Evolutionary conservation across 2,888 invertebrate genomes (phyloP).

Genomic region (Ormia ochracea): DNA sequence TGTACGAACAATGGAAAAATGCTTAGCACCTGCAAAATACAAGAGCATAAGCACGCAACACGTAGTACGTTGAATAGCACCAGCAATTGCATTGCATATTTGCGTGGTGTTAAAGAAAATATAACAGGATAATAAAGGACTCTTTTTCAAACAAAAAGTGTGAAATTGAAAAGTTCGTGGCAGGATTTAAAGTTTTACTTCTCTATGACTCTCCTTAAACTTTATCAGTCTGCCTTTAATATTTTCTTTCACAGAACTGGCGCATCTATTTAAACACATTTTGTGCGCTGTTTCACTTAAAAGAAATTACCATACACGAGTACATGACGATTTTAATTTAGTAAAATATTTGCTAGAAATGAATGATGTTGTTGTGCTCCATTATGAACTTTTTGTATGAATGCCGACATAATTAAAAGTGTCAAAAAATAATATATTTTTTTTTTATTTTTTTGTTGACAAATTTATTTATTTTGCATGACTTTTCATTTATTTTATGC

Average conservation of each 20-base stretch:
- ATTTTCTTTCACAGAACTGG: neutral
- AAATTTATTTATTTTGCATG: conserved; percentile 51
- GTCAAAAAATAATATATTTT: too few relatives aligned
- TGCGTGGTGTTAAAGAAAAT: neutral
- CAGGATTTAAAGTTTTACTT: conserved; percentile 1
- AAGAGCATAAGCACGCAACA: conserved; percentile 39
- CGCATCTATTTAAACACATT: neutral
- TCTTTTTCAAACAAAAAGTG: neutral
- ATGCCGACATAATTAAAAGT: conserved; percentile 61
- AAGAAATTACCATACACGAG: too few relatives aligned
- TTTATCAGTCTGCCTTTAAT: neutral
- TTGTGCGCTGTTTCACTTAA: too few relatives aligned
- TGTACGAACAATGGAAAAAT: conserved; percentile 34
- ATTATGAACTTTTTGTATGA: neutral
- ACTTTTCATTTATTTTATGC: neutral
- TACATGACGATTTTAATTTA: too few relatives aligned
- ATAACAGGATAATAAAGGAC: conserved; percentile 19
- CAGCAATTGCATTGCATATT: neutral
- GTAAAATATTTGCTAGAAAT: neutral
- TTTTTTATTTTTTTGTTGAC: too few relatives aligned
- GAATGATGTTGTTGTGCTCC: neutral
- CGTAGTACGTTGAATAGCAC: neutral
- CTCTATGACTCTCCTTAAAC: neutral
- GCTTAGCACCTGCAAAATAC: conserved; percentile 62
- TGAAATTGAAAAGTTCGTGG: neutral